Conservation (phyloP, 2,797 vertebrate genomes). For the Anguilla obscura region DNA sequence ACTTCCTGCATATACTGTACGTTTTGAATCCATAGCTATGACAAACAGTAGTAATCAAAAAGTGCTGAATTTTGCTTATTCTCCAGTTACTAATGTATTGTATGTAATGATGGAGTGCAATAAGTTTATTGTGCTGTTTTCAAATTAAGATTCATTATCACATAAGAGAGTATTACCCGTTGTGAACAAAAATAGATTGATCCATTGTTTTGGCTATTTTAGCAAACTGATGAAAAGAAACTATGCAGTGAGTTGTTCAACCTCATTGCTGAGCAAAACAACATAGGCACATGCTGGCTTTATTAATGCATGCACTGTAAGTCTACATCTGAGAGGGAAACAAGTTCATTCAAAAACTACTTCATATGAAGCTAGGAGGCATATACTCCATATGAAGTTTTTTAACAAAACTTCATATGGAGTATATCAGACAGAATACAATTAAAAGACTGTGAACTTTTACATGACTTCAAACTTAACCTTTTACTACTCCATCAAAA, state of each 20-base stretch:
- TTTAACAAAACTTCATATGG: neutral
- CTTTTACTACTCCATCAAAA: neutral
- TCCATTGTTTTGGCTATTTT: neutral
- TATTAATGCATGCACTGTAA: neutral
- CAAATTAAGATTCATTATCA: neutral
- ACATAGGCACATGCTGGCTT: neutral
- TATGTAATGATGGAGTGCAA: neutral
- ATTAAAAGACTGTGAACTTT: neutral
- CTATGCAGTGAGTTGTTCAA: neutral
- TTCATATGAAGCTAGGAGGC: neutral
- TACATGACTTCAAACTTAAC: neutral
- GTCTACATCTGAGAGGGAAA: neutral
- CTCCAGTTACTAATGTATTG: neutral
- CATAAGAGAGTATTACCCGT: neutral
- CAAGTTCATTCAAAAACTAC: neutral
- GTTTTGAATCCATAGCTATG: neutral
- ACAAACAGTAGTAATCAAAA: neutral
- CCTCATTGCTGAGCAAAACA: neutral
- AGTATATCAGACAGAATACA: neutral
- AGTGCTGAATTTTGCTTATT: neutral
- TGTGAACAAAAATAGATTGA: neutral
- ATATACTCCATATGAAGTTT: too few relatives aligned
- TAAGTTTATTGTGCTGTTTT: neutral
- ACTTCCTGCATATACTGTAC: neutral
- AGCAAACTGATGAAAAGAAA: neutral